These are phyloP conservation scores for Pseudocheirus occidentalis DNA, from an alignment of 2,797 vertebrate species.

Conservation along the genomic window DNA sequence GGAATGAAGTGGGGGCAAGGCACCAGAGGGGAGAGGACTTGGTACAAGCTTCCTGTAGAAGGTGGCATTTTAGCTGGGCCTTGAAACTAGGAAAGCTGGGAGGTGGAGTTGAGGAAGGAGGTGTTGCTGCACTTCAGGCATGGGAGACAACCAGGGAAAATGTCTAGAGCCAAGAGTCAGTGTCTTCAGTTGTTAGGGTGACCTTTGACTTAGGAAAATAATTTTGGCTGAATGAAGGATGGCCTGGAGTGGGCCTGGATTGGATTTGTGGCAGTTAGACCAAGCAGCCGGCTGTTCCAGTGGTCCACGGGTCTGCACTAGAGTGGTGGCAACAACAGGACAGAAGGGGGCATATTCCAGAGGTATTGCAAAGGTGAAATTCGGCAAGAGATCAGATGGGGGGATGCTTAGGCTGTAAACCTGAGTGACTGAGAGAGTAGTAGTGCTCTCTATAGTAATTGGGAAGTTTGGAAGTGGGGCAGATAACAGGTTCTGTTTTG, in stretches of 20 bases:
- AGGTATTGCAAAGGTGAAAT: background rate
- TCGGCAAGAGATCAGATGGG: background rate
- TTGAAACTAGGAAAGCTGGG: background rate
- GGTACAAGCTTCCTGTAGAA: background rate
- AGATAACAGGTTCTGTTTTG: background rate
- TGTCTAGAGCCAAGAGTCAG: background rate
- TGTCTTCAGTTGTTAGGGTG: background rate
- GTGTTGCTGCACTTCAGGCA: background rate
- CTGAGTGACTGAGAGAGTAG: background rate
- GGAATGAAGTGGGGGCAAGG: background rate
- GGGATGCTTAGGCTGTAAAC: background rate
- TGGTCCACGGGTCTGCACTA: background rate
- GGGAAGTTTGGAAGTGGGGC: background rate
- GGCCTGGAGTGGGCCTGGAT: background rate
- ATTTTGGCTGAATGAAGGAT: background rate
- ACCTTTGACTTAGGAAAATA: background rate
- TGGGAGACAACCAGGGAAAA: background rate
- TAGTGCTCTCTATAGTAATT: background rate
- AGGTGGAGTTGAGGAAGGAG: background rate
- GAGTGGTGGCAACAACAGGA: background rate
- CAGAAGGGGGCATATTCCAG: background rate
- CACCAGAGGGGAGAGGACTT: background rate
- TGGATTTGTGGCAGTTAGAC: background rate
- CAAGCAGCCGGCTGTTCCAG: background rate
- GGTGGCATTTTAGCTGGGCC: background rate